phyloP scores from a whole-genome alignment of 2,113 vertebrate species.

The Paralichthys olivaceus region DNA sequence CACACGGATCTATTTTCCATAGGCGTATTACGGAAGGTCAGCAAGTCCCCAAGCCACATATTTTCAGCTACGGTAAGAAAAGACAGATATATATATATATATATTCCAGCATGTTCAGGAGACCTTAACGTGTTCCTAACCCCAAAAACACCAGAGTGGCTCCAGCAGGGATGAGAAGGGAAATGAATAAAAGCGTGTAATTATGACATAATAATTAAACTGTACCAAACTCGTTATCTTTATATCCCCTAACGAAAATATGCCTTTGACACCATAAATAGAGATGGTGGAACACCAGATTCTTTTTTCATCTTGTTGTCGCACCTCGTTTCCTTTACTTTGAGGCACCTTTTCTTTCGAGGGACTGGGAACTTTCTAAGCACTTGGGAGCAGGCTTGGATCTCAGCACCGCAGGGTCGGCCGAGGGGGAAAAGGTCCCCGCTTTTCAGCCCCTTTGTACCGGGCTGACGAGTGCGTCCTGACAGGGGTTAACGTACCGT shows the following conservation, averaged over 20 bases:
- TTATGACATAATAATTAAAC: no score
- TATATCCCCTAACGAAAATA: background rate
- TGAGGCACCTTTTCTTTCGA: background rate
- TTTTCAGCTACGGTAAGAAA: constrained; percentile 46
- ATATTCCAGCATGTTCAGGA: constrained; percentile 13
- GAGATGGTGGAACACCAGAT: background rate
- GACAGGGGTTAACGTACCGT: constrained; percentile 93
- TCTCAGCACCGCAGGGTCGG: constrained; percentile 1
- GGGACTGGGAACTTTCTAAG: background rate
- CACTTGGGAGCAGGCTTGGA: constrained; percentile 1
- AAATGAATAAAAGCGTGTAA: no score
- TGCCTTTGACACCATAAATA: no score
- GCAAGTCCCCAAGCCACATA: constrained; percentile 48
- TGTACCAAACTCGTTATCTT: no score
- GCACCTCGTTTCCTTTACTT: background rate
- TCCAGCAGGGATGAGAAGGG: no score
- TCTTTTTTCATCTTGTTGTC: background rate
- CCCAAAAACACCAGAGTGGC: no score
- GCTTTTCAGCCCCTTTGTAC: constrained; percentile 77
- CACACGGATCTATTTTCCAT: constrained; percentile 40
- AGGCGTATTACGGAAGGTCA: constrained; percentile 67
- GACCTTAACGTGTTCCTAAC: background rate
- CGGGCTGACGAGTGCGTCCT: constrained; percentile 85
- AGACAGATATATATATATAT: constrained; percentile 12
- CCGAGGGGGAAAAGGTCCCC: constrained; percentile 38